These are phyloP conservation scores for Drosophila sproati DNA, from an alignment of 1,140 invertebrate genomes.

Conservation along the genomic window DNA sequence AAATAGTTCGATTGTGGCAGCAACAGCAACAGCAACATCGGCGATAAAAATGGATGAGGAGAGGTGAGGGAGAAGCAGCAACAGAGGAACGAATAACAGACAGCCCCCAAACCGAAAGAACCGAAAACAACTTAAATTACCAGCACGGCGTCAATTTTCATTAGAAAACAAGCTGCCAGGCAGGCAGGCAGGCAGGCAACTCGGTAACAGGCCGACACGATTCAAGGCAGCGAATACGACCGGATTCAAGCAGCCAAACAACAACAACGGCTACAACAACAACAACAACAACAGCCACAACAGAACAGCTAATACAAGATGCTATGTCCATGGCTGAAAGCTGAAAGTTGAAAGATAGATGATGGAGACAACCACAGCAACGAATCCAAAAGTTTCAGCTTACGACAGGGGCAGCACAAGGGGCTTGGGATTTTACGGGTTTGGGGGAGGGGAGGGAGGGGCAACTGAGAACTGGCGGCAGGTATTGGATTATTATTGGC, in stretches of 20 bases:
- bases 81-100: slow-evolving; percentile 34
- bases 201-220: slow-evolving; percentile 23
- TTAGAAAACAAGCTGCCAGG: slow-evolving; percentile 70
- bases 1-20: slow-evolving; percentile 51
- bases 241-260: slow-evolving; percentile 37
- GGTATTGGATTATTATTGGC: slow-evolving; percentile 46
- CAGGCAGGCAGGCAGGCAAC: neutral
- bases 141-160: slow-evolving; percentile 81
- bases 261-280: slow-evolving; percentile 9
- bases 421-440: neutral
- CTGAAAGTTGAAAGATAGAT: slow-evolving; percentile 27
- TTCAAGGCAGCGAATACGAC: slow-evolving; percentile 41
- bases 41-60: neutral
- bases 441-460: neutral
- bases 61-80: neutral
- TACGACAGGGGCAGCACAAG: slow-evolving; percentile 13
- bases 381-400: slow-evolving; percentile 40
- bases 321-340: slow-evolving; percentile 19
- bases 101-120: slow-evolving; percentile 50
- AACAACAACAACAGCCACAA: slow-evolving; percentile 1
- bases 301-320: slow-evolving; percentile 22
- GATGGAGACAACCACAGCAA: slow-evolving; percentile 20
- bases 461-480: slow-evolving; percentile 4
- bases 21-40: slow-evolving; percentile 15
- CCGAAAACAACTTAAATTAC: slow-evolving; percentile 80